Base-by-base conservation (phyloP, 2,888 invertebrate species). In the Chrysomela aeneicollis region DNA sequence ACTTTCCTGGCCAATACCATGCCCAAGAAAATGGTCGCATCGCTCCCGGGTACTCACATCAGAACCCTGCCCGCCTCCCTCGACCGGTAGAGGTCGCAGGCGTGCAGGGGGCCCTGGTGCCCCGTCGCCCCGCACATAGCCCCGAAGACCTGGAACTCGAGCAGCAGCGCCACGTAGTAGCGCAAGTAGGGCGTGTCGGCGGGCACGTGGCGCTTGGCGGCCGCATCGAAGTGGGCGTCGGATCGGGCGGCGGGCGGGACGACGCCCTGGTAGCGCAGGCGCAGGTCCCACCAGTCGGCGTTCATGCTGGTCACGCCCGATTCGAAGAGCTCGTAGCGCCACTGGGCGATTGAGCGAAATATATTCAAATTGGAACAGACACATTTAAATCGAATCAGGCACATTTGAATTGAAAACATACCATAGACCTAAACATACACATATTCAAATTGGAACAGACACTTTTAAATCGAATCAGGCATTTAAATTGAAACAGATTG, bases 61-160 rank as follows among this genome's bases (percentile, higher is more conserved):
- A 94, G 82, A 50, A 92, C 80, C 64, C 91, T 84, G 2, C 95
- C 95, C 5, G 94, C 94, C 71, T 91, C 92, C 67, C 90, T 85
- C 35, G 92, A 93, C 75, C 91, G 83, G 78, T 94, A 93, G 30
- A 95, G 85, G 79, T 94, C 93, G 75, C 95, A 95, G 37, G 89
- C 89, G 76, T 95, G 90, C 57, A 95, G 83, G 12, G 92, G 91
- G 0, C 90, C 91, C 0, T 81, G 78, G 74, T 93, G 90, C 0
- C 91, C 91, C 0, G 93, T 86, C 1, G 88, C 91, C 0, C 84
- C 79, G 77, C 95, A 95, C 63, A 95, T 83, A 42, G 91, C 88
- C 73, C 92, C 89, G 78, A 90, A 92, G 57, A 95, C 87, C 84
- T 95, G 95, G 84, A 95, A 95, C 84, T 95, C 93, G 61, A 95